Conservation (phyloP, 2,888 invertebrate species). For the Pyralis farinalis region DNA sequence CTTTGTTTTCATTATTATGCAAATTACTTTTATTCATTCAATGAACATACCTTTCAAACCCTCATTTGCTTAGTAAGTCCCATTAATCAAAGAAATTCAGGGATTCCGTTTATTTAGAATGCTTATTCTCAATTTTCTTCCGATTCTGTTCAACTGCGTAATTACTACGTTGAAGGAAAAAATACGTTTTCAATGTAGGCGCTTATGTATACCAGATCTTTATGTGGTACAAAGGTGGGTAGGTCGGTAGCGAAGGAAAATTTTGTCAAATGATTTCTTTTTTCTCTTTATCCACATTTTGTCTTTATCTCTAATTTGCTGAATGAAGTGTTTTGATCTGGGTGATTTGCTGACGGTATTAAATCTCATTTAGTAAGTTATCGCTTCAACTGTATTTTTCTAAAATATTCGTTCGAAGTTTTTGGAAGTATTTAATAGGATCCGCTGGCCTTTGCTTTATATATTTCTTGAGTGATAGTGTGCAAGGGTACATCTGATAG, state of each 20-base stretch:
- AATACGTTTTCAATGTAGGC: constrained; percentile 21
- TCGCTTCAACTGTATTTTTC: background rate
- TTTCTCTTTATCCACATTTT: constrained; percentile 4
- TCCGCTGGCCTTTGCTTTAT: no score
- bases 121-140: constrained; percentile 19
- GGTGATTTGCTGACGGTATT: constrained; percentile 3
- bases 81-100: constrained; percentile 36
- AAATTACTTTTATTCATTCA: constrained; percentile 34
- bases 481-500: no score
- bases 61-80: constrained; percentile 22
- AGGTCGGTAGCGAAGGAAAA: constrained; percentile 11
- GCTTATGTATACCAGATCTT: constrained; percentile 3
- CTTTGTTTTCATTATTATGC: constrained; percentile 34
- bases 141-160: constrained; percentile 22
- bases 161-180: constrained; percentile 22
- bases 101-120: constrained; percentile 23
- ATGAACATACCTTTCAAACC: constrained; percentile 23
- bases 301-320: constrained; percentile 13
- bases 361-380: background rate
- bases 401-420: background rate
- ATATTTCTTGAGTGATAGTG: no score
- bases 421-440: no score
- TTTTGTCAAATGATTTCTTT: constrained; percentile 12
- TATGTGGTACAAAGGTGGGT: constrained; percentile 14
- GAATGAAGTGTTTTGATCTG: constrained; percentile 13